Percentiles rank a stretch among this genome's conserved stretches.
Conservation (phyloP, 2,797 vertebrate genomes). For the Momotus momota region DNA sequence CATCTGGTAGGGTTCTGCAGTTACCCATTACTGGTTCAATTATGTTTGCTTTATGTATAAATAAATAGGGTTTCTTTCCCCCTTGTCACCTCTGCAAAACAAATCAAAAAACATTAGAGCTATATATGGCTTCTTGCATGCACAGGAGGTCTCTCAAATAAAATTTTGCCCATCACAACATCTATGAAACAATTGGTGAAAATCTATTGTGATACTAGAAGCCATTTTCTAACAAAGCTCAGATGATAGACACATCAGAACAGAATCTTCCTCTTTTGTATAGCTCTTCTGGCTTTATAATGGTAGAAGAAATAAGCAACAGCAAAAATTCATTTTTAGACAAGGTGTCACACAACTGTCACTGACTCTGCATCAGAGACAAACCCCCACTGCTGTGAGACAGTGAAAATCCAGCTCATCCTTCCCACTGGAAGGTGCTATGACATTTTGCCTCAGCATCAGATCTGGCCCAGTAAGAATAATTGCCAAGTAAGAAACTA, state of each 20-base stretch:
- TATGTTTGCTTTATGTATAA: neutral
- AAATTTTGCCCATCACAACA: neutral
- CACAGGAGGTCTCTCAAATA: neutral
- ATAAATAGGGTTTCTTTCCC: rapidly evolving
- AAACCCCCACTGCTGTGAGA: neutral
- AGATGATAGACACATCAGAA: neutral
- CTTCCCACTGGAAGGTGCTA: neutral
- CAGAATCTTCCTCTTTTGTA: neutral
- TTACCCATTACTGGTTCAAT: neutral
- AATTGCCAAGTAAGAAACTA: neutral
- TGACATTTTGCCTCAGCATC: neutral
- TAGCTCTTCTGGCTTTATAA: neutral
- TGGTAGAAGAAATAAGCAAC: neutral
- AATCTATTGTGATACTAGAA: neutral
- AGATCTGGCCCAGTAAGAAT: neutral
- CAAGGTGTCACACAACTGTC: neutral
- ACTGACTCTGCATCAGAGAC: neutral
- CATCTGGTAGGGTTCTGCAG: neutral
- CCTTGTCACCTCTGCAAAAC: neutral
- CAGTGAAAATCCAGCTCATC: neutral
- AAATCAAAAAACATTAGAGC: neutral
- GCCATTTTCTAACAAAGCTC: neutral
- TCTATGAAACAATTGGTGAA: neutral
- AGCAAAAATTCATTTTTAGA: neutral
- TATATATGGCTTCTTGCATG: neutral